Conservation (phyloP, 2,113 vertebrate species). For the Himantopus leucocephalus region DNA sequence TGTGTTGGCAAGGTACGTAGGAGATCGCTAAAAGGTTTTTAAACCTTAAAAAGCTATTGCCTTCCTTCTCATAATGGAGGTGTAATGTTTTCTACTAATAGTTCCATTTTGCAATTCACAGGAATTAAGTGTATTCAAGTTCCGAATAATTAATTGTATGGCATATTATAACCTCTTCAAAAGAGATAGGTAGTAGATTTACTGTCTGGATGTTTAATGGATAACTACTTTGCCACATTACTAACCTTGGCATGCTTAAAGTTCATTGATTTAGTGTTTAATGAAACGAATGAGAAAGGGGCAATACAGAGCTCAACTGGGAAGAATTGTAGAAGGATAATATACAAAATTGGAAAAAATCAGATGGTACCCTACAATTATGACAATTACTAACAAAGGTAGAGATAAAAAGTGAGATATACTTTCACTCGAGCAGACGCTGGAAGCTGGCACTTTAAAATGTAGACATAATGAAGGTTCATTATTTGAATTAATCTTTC, state of each 20-base stretch:
- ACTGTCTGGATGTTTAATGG: constrained; percentile 10
- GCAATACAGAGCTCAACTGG: not conserved
- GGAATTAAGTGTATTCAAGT: not conserved
- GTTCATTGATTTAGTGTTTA: constrained; percentile 35
- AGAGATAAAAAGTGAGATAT: not conserved
- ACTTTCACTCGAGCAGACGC: not conserved
- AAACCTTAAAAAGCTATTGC: not conserved
- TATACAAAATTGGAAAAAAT: not conserved
- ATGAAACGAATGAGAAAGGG: not conserved
- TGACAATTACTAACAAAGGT: not conserved
- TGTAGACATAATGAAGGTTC: not conserved
- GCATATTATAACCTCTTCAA: not conserved
- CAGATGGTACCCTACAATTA: not conserved
- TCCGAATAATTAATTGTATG: constrained; percentile 23
- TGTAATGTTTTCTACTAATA: constrained; percentile 15
- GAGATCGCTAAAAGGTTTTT: not conserved
- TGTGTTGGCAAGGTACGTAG: not conserved
- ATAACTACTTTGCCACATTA: constrained; percentile 23
- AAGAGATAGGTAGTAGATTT: not conserved
- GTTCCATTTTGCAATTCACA: not conserved
- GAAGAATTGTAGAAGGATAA: not conserved
- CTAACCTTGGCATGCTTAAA: not conserved
- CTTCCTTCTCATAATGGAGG: not conserved
- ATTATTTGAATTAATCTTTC: not conserved
- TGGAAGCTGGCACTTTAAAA: not conserved